These are phyloP conservation scores for Chanos chanos DNA, from an alignment of 2,797 vertebrate genomes.

Conservation along the genomic window DNA sequence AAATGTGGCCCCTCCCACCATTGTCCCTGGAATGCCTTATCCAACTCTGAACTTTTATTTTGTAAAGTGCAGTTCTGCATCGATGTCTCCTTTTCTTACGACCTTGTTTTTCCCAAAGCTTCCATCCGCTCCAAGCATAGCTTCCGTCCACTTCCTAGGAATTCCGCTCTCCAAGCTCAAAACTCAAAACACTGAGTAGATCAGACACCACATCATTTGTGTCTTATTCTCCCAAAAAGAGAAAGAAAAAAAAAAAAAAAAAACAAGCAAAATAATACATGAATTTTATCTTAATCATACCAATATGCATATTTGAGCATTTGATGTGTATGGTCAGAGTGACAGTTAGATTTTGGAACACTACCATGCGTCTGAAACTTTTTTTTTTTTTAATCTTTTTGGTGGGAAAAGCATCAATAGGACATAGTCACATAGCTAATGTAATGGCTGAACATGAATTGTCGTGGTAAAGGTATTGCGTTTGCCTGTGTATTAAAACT, in stretches of 20 bases:
- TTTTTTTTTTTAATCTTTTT: not conserved
- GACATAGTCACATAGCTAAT: not conserved
- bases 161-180: not conserved
- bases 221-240: too few relatives aligned
- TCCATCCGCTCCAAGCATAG: slow-evolving; percentile 29
- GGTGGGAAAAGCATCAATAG: not conserved
- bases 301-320: not conserved
- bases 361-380: not conserved
- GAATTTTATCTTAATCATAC: not conserved
- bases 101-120: slow-evolving; percentile 22
- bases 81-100: slow-evolving; percentile 46
- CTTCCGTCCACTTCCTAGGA: slow-evolving; percentile 41
- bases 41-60: slow-evolving; percentile 49
- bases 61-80: slow-evolving; percentile 41
- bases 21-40: slow-evolving; percentile 63
- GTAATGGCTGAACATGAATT: slow-evolving; percentile 9
- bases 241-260: too few relatives aligned
- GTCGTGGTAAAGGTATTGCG: slow-evolving; percentile 28
- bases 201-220: too few relatives aligned
- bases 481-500: slow-evolving; percentile 38
- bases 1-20: slow-evolving; percentile 20
- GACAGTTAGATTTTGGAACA: slow-evolving; percentile 2
- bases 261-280: too few relatives aligned
- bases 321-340: not conserved
- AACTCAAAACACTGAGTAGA: not conserved